Conservation (phyloP, 1,140 invertebrate species). For the Homalodisca vitripennis region DNA sequence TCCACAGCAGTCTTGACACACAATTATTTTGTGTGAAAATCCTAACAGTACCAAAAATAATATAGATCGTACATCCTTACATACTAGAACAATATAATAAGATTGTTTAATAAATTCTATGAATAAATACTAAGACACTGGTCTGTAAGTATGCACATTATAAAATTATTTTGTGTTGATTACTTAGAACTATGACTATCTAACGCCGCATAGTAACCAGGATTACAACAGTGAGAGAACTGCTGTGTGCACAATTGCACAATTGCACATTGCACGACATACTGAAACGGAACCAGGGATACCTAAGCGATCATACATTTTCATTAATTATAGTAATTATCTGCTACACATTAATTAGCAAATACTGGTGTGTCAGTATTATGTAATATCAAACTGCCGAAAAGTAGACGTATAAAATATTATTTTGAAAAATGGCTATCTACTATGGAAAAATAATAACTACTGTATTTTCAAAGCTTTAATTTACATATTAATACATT, state of each 20-base stretch:
- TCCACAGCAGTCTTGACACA: slow-evolving; percentile 1
- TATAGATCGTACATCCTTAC: slow-evolving; percentile 27
- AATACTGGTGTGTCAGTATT: background rate
- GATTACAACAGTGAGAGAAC: background rate
- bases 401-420: background rate
- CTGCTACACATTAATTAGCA: background rate
- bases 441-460: background rate
- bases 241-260: too few relatives aligned
- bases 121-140: slow-evolving; percentile 31
- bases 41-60: slow-evolving; percentile 30
- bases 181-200: slow-evolving; percentile 16
- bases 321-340: background rate
- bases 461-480: background rate
- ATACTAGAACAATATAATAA: slow-evolving; percentile 21
- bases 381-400: background rate
- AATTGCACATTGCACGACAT: background rate
- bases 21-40: background rate
- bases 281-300: slow-evolving; percentile 12
- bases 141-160: slow-evolving; percentile 33
- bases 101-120: slow-evolving; percentile 23
- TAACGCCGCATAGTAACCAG: slow-evolving; percentile 23
- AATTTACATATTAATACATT: too few relatives aligned
- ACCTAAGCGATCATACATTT: background rate
- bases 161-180: slow-evolving; percentile 30
- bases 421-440: background rate